Evolutionary conservation across 1,140 invertebrate species (phyloP), one percentile per base, ranked within the genome.

Genomic region (Drosophila novamexicana): DNA sequence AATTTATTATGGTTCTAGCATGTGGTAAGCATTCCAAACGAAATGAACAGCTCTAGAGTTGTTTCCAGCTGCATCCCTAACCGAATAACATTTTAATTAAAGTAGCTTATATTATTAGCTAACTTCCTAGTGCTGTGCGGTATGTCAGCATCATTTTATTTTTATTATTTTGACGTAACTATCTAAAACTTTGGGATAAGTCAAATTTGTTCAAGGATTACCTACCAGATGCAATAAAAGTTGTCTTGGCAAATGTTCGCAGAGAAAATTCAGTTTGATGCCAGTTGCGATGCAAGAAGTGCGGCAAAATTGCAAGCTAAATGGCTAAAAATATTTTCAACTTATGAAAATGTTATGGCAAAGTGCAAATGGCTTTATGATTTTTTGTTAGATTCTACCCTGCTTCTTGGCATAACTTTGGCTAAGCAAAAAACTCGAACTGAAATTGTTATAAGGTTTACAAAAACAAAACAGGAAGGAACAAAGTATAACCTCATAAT

Each of bases 281-380:
- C 47, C 47, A 44, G 14, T 45, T 68, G 36, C n/a, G 42, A 16
- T 14, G 56, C 29, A 40, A 9, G 45, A 47, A 56, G 63, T 45
- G 63, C 10, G 12, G 29, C 22, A 32, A 47, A 56, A 57, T 16
- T 47, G 12, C 66, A 68, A 61, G 9, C 56, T 53, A 61, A 68
- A 53, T 61, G 36, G 29, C 45, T 16, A 29, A 68, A 62, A 59
- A 36, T 61, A 42, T 45, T 58, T 67, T 16, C 34, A 29, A 32
- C 54, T 58, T 67, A 50, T 58, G 65, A 42, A 59, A 67, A 67
- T 67, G 36, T 58, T 52, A 56, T 66, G 40, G 39, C 12, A 56
- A 29, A 56, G 34, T 56, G 52, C 14, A 54, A 47, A 56, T 56
- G 52, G 39, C 14, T 10, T 54, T 34, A 54, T 45, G 50, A 22